These are phyloP conservation scores for Asobara japonica DNA, from an alignment of 1,140 invertebrate genomes.

Conservation along the genomic window DNA sequence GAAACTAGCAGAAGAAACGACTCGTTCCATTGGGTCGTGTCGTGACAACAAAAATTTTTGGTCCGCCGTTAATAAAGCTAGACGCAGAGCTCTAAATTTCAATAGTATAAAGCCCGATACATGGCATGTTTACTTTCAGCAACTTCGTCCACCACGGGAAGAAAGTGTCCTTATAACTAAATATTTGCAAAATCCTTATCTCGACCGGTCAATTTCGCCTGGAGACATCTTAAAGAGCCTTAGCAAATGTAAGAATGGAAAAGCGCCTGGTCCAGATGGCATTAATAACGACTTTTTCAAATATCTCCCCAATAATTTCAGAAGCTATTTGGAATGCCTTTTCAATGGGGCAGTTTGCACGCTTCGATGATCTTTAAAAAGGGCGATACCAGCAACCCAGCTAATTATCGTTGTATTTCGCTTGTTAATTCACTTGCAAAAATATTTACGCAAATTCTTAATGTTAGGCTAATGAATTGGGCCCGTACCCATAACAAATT, in stretches of 20 bases:
- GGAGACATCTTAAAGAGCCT: no score
- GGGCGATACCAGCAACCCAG: no score
- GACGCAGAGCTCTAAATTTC: background rate
- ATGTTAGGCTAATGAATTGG: no score
- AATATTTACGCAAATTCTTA: no score
- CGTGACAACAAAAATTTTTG: background rate
- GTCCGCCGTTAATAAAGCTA: no score
- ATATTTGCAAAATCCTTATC: background rate
- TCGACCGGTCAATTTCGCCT: no score
- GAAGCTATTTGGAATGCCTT: conserved; percentile 6
- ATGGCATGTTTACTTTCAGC: background rate
- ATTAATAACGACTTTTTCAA: conserved; percentile 25
- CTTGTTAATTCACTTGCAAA: no score
- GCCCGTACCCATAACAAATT: no score
- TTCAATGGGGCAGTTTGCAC: conserved; percentile 8
- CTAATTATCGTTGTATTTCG: background rate
- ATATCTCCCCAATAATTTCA: conserved; percentile 19
- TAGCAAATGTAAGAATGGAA: conserved; percentile 23
- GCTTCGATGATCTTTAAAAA: no score
- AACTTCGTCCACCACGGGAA: background rate
- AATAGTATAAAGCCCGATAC: background rate
- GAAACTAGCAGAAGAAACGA: background rate
- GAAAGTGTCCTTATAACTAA: background rate
- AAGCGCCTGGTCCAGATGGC: conserved; percentile 20
- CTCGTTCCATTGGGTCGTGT: background rate